A percentile compares a stretch with the other conserved stretches of the same genome.
phyloP scores from a whole-genome alignment of 2,888 invertebrate species.

The Thymelicus lineola region DNA sequence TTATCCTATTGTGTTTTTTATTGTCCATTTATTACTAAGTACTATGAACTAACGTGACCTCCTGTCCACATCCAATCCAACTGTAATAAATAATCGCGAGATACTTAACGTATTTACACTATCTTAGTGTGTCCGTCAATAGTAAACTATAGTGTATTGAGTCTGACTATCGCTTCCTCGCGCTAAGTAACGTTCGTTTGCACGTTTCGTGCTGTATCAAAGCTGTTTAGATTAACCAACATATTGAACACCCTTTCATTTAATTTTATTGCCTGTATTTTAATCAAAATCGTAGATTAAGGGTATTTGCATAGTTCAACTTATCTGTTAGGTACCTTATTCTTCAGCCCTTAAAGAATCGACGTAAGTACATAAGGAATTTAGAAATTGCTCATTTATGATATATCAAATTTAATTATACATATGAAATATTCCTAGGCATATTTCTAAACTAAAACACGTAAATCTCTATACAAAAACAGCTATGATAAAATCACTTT shows the following conservation, averaged over 20 bases:
- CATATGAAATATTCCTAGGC: no score
- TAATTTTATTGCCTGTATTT: constrained; percentile 35
- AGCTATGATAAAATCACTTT: no score
- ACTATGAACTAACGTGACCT: background rate
- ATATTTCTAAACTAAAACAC: no score
- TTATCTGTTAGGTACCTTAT: constrained; percentile 6
- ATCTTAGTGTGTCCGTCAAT: constrained; percentile 1
- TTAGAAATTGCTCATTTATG: no score
- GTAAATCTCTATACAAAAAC: no score
- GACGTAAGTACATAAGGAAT: background rate
- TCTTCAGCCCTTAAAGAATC: background rate
- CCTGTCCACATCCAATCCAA: background rate
- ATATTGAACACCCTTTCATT: constrained; percentile 35
- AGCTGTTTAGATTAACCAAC: constrained; percentile 28
- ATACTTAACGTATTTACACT: constrained; percentile 7
- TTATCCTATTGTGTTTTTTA: no score
- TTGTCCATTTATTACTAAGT: no score
- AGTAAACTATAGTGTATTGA: background rate
- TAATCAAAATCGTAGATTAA: constrained; percentile 35
- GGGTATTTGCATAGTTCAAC: constrained; percentile 21
- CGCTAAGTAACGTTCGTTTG: constrained; percentile 17
- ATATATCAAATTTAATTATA: no score
- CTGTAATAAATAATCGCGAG: background rate
- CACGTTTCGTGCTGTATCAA: constrained; percentile 21
- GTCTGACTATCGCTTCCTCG: constrained; percentile 1